Conservation (phyloP, 2,113 vertebrate species). For the Microcebus ravelobensis region DNA sequence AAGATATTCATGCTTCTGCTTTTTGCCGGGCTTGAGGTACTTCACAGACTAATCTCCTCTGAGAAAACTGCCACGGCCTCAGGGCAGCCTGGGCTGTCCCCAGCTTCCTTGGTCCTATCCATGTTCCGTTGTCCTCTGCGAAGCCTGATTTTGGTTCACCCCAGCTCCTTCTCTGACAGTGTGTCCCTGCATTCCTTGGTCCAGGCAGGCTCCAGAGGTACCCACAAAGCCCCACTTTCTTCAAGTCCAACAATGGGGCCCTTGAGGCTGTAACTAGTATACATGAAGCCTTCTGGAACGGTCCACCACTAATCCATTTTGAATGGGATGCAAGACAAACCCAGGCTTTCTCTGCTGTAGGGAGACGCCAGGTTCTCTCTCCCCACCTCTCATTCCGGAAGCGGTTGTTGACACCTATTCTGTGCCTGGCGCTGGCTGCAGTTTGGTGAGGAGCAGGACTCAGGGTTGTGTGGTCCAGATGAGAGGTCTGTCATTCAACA, state of each 20-base stretch:
- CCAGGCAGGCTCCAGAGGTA: not conserved
- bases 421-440: rapidly evolving
- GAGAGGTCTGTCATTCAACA: rapidly evolving
- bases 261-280: not conserved
- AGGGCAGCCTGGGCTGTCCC: rapidly evolving
- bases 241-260: not conserved
- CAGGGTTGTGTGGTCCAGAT: rapidly evolving
- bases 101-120: rapidly evolving
- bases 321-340: too few relatives aligned
- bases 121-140: rapidly evolving
- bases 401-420: rapidly evolving
- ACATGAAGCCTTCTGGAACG: not conserved
- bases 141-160: not conserved
- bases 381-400: rapidly evolving
- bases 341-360: not conserved
- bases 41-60: not conserved
- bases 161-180: rapidly evolving
- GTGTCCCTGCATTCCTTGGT: too few relatives aligned
- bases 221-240: not conserved
- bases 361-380: not conserved
- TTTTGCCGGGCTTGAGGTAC: not conserved
- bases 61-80: not conserved
- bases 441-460: rapidly evolving
- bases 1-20: rapidly evolving
- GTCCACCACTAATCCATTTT: not conserved